These are phyloP conservation scores for Melanophora roralis DNA, from an alignment of 2,888 invertebrate species.

Conservation along the genomic window DNA sequence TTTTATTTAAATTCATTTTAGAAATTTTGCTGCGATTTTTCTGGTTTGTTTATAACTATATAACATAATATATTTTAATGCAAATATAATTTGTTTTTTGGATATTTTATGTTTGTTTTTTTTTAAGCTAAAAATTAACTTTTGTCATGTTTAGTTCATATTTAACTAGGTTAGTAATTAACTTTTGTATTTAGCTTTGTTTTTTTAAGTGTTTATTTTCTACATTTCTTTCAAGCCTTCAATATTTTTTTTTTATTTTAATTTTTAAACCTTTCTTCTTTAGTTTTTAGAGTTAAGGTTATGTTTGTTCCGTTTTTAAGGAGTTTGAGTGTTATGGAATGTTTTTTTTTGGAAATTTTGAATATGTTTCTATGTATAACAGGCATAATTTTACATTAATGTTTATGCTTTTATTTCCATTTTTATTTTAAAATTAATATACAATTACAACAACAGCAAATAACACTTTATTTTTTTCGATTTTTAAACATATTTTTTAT, in stretches of 20 bases:
- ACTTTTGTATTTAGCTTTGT: conserved; percentile 35
- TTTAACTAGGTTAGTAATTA: conserved; percentile 58
- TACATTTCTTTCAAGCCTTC: conserved; percentile 18
- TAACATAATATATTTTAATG: conserved; percentile 57
- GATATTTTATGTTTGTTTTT: conserved; percentile 26
- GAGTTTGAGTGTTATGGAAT: conserved; percentile 14
- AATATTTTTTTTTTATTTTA: too few species aligned
- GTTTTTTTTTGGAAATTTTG: conserved; percentile 10
- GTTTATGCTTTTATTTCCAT: conserved; percentile 12
- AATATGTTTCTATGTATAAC: conserved; percentile 13
- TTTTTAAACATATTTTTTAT: background rate
- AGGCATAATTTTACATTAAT: conserved; percentile 48
- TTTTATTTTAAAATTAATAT: conserved; percentile 24
- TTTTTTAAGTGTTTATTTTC: background rate
- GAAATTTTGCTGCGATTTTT: conserved; percentile 3
- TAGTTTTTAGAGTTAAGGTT: background rate
- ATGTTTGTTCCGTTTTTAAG: background rate
- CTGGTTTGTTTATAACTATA: conserved; percentile 50
- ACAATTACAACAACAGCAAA: conserved; percentile 58
- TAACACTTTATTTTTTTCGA: conserved; percentile 39
- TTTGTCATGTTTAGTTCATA: background rate
- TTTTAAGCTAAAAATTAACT: conserved; percentile 31
- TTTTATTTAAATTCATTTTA: conserved; percentile 20
- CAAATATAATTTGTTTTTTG: conserved; percentile 56
- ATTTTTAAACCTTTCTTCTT: too few species aligned